Conservation (phyloP, 2,113 vertebrate genomes). For the Protomyctophum bolini region DNA sequence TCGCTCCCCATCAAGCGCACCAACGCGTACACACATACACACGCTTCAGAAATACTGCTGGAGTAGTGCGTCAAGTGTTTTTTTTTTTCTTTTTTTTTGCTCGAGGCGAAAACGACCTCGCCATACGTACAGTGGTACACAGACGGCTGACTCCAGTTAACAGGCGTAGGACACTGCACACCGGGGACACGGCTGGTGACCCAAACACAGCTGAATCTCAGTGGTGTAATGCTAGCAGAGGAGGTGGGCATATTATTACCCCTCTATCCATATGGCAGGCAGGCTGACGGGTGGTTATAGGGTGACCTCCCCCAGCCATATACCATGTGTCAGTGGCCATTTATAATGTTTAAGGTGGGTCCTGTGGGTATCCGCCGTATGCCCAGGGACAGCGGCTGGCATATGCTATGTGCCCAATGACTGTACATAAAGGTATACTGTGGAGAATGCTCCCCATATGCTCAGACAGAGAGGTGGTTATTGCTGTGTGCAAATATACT, state of each 20-base stretch:
- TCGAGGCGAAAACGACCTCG: not conserved
- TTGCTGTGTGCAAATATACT: not conserved
- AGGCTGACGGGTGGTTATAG: not conserved
- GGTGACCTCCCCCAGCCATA: not conserved
- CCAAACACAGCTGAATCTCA: conserved; percentile 7
- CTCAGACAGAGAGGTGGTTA: not conserved
- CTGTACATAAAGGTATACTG: not conserved
- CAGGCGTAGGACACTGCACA: conserved; percentile 25
- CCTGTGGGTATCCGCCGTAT: not conserved
- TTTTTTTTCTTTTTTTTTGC: not conserved
- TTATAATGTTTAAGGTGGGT: not conserved
- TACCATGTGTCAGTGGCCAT: not conserved
- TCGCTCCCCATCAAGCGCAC: conserved; percentile 30
- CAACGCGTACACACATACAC: conserved; percentile 7
- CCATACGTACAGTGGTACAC: conserved; percentile 7
- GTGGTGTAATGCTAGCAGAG: not conserved
- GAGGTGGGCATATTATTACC: not conserved
- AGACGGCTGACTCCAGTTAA: not conserved
- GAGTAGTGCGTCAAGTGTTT: not conserved
- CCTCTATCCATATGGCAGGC: not conserved
- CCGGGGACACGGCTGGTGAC: not conserved
- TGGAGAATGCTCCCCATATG: not conserved
- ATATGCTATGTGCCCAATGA: not conserved
- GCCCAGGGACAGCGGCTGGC: not conserved
- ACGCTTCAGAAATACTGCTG: not conserved